Evolutionary conservation across 1,140 invertebrate species (phyloP).

Genomic region (Heterodera carotae): DNA sequence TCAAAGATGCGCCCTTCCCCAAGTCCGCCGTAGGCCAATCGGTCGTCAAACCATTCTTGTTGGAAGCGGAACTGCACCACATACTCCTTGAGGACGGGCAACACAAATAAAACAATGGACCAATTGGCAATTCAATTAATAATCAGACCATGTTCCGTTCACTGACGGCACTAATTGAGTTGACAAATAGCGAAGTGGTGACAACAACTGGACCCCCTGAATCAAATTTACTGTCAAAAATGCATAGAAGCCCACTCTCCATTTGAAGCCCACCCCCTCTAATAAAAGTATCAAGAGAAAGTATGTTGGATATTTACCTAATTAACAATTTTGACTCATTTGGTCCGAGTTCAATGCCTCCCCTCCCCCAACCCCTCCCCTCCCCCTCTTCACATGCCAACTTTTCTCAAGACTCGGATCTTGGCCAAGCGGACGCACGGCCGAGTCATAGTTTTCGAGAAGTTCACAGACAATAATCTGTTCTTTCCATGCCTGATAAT

Average conservation of each 20-base stretch:
- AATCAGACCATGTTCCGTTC: conserved; percentile 61
- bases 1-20: conserved; percentile 70
- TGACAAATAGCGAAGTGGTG: conserved; percentile 54
- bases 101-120: conserved; percentile 30
- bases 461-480: conserved; percentile 64
- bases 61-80: conserved; percentile 64
- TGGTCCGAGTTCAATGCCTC: too few species aligned
- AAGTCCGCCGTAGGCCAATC: conserved; percentile 51
- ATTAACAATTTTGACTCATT: too few species aligned
- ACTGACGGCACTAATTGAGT: conserved; percentile 62
- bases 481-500: conserved; percentile 65
- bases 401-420: conserved; percentile 55
- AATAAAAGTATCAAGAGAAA: too few species aligned
- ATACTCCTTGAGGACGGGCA: conserved; percentile 54
- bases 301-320: too few species aligned
- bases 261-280: too few species aligned
- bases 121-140: not conserved
- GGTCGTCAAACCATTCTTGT: conserved; percentile 63
- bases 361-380: too few species aligned
- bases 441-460: conserved; percentile 61
- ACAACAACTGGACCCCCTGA: conserved; percentile 60
- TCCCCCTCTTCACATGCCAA: not conserved
- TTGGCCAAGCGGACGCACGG: conserved; percentile 59
- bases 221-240: too few species aligned
- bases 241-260: too few species aligned